phyloP scores from a whole-genome alignment of 2,888 invertebrate species.

The Eupithecia abbreviata region DNA sequence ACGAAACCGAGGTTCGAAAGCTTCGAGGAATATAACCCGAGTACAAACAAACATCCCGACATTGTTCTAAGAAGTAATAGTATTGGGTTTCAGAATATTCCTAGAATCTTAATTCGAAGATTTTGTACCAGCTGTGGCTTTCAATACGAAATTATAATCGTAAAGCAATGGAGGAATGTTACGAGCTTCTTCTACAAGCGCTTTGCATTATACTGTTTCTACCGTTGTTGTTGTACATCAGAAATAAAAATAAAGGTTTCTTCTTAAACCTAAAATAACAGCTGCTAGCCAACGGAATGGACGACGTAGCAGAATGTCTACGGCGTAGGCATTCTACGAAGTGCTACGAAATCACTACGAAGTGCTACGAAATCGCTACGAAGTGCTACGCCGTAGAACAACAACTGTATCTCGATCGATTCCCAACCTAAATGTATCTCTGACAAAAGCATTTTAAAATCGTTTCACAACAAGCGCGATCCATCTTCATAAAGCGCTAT shows the following conservation, averaged over 20 bases:
- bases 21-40: neutral
- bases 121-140: no score
- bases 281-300: neutral
- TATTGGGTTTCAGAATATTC: neutral
- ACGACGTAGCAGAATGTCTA: neutral
- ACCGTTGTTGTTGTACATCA: neutral
- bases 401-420: neutral
- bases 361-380: neutral
- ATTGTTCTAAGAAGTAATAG: neutral
- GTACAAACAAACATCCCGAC: neutral
- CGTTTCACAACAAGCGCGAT: conserved; percentile 10
- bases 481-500: conserved; percentile 19
- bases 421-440: neutral
- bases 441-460: conserved; percentile 8
- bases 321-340: conserved; percentile 3
- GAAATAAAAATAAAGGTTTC: neutral
- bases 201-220: neutral
- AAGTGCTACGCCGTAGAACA: neutral
- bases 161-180: neutral
- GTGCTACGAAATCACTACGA: neutral
- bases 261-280: neutral
- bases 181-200: neutral
- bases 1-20: neutral
- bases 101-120: neutral
- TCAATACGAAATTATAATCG: neutral